Base-by-base conservation (phyloP, 1,140 invertebrate species). In the Drosophila sp. region DNA sequence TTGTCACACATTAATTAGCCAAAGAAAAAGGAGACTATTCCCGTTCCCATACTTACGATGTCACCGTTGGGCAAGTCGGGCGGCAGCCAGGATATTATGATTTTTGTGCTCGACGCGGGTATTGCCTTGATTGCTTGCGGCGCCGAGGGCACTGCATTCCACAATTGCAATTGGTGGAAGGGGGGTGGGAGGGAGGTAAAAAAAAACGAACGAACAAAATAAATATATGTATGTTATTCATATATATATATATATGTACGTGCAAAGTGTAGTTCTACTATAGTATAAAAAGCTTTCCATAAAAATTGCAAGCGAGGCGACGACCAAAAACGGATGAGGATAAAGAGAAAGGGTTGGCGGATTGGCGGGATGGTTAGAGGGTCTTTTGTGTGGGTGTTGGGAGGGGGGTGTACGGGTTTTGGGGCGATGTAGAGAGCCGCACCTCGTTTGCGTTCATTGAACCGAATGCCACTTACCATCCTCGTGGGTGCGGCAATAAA, bases 401-500 rank as follows among this genome's bases (percentile, higher is more conserved):
- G 55, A 47, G 57, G 57, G 61, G 38, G 30, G 58, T 17, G 47
- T 5, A 23, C 6, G 7, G 57, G 30, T 4, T 17, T 3, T 40
- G 41, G 35, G 35, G 10, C 30, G 56, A 30, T 10, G 30, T 47
- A 8, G 54, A 54, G 57, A 50, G 65, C 76, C 64, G 68, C 67
- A 85, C 82, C 82, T 78, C 82, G 82, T 78, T 83, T 78, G 85
- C 77, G 85, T 89, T 89, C 84, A 89, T 89, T 89, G 84, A 89
- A 89, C 84, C 77, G 70, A 62, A 66, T 40, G 78, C 66, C 85
- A 90, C 86, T 93, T 94, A 97, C 97, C 95, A 93, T 98, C 97
- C 93, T 99, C 97, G 80, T 97, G 95, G 23, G 98, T 99, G 70
- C 96, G 95, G 86, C 98, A 98, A 91, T 96, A 97, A 47, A 98